Evolutionary conservation across 92 coral and sea anemone species (phyloP).

Genomic region (Heteractis magnifica): DNA sequence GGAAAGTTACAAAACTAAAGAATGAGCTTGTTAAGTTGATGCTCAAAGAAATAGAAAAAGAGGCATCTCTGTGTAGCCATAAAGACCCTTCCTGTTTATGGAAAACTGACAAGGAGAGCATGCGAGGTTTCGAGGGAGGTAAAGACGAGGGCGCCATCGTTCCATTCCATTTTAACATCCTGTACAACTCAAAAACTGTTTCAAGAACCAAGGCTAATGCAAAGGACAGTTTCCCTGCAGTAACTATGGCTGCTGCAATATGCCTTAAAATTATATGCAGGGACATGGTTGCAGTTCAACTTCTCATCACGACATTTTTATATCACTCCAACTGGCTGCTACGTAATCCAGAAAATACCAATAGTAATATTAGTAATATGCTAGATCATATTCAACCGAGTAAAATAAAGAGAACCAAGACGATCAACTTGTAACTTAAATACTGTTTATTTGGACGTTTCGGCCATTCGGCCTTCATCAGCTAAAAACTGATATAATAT

Average conservation of each 20-base stretch:
- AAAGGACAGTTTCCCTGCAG: slow-evolving; percentile 35
- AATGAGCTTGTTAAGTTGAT: too few species aligned
- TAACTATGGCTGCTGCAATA: slow-evolving; percentile 79
- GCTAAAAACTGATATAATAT: too few species aligned
- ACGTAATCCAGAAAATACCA: slow-evolving; percentile 17
- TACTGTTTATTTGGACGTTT: too few species aligned
- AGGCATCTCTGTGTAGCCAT: slow-evolving; percentile 56
- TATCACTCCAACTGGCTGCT: slow-evolving; percentile 69
- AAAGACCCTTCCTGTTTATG: slow-evolving; percentile 4
- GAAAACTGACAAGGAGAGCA: slow-evolving; percentile 48
- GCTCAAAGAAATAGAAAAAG: slow-evolving; percentile 19
- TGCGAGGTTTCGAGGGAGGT: slow-evolving; percentile 43
- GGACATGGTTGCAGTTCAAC: slow-evolving; percentile 62
- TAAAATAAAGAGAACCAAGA: too few species aligned
- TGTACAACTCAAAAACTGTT: slow-evolving; percentile 41
- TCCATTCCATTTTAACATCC: slow-evolving; percentile 44
- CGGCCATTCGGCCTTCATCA: too few species aligned
- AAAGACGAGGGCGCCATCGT: slow-evolving; percentile 56
- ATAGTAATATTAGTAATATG: too few species aligned
- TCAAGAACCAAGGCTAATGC: slow-evolving; percentile 1
- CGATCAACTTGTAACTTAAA: too few species aligned
- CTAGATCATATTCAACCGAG: too few species aligned
- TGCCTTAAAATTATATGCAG: slow-evolving; percentile 49
- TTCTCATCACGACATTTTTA: slow-evolving; percentile 49
- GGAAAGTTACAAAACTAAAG: background rate